Percentiles rank a stretch among this genome's conserved stretches.
phyloP scores from a whole-genome alignment of 2,113 vertebrate species.

The Bombycilla garrulus region DNA sequence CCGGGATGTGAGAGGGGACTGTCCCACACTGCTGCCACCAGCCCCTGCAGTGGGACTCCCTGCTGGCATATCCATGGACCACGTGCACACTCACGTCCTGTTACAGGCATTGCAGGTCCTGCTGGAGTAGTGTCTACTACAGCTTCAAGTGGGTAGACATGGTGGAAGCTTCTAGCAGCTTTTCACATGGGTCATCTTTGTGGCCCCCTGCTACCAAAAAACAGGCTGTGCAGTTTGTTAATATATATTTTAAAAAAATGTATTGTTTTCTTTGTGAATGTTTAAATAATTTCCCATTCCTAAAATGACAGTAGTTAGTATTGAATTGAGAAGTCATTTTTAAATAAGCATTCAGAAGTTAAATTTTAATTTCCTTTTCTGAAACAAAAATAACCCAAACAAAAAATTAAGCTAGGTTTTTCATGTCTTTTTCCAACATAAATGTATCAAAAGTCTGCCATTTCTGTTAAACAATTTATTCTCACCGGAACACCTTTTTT shows the following conservation, averaged over 20 bases:
- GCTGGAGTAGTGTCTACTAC: neutral
- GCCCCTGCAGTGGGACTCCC: neutral
- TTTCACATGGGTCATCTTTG: neutral
- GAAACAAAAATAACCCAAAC: neutral
- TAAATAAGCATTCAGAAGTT: neutral
- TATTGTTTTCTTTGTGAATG: neutral
- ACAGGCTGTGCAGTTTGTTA: neutral
- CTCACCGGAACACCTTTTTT: neutral
- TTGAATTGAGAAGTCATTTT: neutral
- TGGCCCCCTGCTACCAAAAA: neutral
- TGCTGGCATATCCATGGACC: neutral
- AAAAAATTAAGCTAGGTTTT: neutral
- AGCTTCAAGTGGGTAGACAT: neutral
- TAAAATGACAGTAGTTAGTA: neutral
- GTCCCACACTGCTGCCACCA: neutral
- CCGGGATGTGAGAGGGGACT: neutral
- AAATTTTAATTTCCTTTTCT: neutral
- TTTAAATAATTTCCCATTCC: neutral
- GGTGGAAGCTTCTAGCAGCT: neutral
- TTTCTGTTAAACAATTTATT: neutral
- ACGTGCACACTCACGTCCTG: neutral
- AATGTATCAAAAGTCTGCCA: neutral
- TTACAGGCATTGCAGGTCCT: rapidly evolving
- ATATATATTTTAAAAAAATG: neutral
- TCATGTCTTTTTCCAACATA: neutral